phyloP scores from a whole-genome alignment of 2,113 vertebrate genomes.

The Eupsittula cactorum region DNA sequence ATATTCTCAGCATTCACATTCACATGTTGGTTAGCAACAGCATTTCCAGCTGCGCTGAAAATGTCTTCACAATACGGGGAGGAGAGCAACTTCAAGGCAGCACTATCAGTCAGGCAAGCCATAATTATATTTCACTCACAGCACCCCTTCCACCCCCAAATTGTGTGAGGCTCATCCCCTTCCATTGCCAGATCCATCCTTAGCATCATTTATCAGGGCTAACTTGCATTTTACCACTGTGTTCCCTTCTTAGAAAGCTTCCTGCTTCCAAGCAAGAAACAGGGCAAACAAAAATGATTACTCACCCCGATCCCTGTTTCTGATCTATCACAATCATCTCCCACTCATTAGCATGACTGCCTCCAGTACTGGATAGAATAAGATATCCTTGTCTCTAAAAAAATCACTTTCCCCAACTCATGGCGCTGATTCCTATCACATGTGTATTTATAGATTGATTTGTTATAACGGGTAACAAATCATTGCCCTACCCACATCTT shows the following conservation, averaged over 20 bases:
- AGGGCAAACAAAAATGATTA: not conserved
- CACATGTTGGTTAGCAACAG: constrained; percentile 55
- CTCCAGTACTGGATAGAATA: not conserved
- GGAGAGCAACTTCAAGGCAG: constrained; percentile 54
- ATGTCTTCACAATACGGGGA: constrained; percentile 52
- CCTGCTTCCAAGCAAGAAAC: not conserved
- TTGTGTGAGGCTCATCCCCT: constrained; percentile 36
- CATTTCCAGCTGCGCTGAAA: constrained; percentile 58
- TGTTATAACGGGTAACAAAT: not conserved
- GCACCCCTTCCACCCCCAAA: constrained; percentile 21
- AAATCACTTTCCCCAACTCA: not conserved
- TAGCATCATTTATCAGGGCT: not conserved
- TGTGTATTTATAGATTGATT: not conserved
- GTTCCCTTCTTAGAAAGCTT: not conserved
- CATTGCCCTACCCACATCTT: not conserved
- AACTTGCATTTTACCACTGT: not conserved
- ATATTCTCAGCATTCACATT: not conserved
- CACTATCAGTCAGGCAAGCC: constrained; percentile 55
- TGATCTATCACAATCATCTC: not conserved
- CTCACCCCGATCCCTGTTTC: not conserved
- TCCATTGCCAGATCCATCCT: not conserved
- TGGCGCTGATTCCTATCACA: not conserved
- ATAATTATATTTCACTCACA: constrained; percentile 68
- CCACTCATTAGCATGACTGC: not conserved
- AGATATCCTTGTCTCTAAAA: not conserved